Conservation (phyloP, 37 sponge, comb jelly and placozoan genomes). For the Dysidea cf. avara region DNA sequence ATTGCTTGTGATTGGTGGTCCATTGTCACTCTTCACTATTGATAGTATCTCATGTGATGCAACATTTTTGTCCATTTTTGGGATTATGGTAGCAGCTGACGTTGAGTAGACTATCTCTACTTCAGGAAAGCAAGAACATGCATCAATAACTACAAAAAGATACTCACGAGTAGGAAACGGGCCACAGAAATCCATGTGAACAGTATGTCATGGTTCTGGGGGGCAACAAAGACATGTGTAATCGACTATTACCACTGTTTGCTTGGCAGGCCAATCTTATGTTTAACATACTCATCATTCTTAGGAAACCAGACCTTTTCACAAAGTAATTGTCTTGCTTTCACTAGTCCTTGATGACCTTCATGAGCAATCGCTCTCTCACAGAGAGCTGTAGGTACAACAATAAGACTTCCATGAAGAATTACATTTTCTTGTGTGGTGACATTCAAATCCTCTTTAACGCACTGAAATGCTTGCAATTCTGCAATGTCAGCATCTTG, state of each 20-base stretch:
- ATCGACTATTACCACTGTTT: background rate
- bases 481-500: constrained; percentile 5
- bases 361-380: constrained; percentile 38
- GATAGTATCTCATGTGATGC: constrained; percentile 34
- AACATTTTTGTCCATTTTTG: constrained; percentile 34
- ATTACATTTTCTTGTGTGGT: constrained; percentile 12
- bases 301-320: constrained; percentile 47
- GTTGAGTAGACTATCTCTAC: constrained; percentile 42
- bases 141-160: constrained; percentile 45
- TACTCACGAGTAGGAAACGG: constrained; percentile 54
- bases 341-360: constrained; percentile 40
- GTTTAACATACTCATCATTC: too few species aligned
- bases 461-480: constrained; percentile 4
- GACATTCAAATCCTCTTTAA: constrained; percentile 9
- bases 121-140: constrained; percentile 47
- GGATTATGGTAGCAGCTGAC: constrained; percentile 34
- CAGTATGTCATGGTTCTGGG: background rate
- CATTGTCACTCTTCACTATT: constrained; percentile 30
- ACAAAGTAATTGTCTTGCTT: constrained; percentile 36
- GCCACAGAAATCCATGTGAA: constrained; percentile 31
- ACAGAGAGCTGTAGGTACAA: constrained; percentile 17
- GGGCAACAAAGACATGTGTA: background rate
- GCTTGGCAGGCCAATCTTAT: too few species aligned
- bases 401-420: constrained; percentile 34
- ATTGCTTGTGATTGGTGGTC: constrained; percentile 26